Conservation (phyloP, 1,140 invertebrate species). For the Eurytemora carolleeae region DNA sequence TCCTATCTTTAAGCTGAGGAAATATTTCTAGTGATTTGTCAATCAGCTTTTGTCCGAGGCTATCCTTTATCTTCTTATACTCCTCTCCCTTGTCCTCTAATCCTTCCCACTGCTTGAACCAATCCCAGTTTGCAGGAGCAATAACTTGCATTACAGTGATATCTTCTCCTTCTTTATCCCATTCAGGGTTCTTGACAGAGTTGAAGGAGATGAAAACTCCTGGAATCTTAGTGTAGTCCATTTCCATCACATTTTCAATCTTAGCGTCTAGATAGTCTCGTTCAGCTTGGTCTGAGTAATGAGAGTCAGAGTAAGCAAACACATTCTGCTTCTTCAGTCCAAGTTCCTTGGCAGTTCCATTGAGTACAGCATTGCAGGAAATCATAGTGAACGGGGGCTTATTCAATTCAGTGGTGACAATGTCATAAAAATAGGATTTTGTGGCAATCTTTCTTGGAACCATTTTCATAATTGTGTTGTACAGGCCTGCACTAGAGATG, state of each 20-base stretch:
- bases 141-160: slow-evolving; percentile 25
- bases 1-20: slow-evolving; percentile 23
- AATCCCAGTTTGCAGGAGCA: slow-evolving; percentile 25
- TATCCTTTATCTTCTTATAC: slow-evolving; percentile 26
- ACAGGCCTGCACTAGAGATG: slow-evolving; percentile 26
- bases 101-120: slow-evolving; percentile 26
- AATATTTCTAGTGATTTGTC: slow-evolving; percentile 23
- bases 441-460: slow-evolving; percentile 24
- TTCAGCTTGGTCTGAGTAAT: no score
- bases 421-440: slow-evolving; percentile 23
- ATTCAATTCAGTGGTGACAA: no score
- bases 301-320: slow-evolving; percentile 26
- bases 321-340: slow-evolving; percentile 23
- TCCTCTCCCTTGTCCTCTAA: slow-evolving; percentile 25
- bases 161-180: slow-evolving; percentile 19
- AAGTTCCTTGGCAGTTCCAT: slow-evolving; percentile 23
- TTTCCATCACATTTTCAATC: slow-evolving; percentile 23
- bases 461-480: slow-evolving; percentile 18
- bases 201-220: slow-evolving; percentile 28
- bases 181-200: slow-evolving; percentile 27
- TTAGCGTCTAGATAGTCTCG: slow-evolving; percentile 21
- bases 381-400: no score
- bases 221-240: slow-evolving; percentile 23
- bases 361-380: no score
- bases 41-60: slow-evolving; percentile 25